A percentile compares a stretch with the other conserved stretches of the same genome.
Conservation (phyloP, 2,888 invertebrate species). For the Malacosoma neustria region DNA sequence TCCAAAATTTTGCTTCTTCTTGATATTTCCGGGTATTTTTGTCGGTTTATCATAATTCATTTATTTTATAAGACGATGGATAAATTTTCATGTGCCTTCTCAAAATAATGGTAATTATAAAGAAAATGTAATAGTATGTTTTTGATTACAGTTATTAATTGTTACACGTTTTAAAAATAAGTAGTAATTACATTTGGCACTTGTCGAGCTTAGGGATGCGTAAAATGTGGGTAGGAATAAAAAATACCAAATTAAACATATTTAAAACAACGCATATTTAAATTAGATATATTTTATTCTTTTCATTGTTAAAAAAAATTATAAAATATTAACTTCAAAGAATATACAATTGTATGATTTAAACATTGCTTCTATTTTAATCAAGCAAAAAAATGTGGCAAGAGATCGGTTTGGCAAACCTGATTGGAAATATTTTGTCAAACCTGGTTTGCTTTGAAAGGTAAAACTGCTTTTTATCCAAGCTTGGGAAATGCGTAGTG, state of each 20-base stretch:
- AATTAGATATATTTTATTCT: no score
- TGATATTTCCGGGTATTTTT: conserved; percentile 8
- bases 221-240: conserved; percentile 3
- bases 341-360: not conserved
- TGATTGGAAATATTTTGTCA: no score
- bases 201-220: conserved; percentile 23
- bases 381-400: no score
- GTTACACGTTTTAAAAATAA: conserved; percentile 51
- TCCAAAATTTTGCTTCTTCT: conserved; percentile 20
- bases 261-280: not conserved
- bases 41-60: conserved; percentile 41
- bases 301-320: not conserved
- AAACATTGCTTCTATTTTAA: no score
- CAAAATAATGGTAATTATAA: conserved; percentile 35
- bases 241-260: not conserved
- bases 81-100: conserved; percentile 72
- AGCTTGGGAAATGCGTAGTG: no score
- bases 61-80: conserved; percentile 48
- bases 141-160: conserved; percentile 57
- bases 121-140: conserved; percentile 50
- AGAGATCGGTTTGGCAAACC: no score
- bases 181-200: conserved; percentile 51
- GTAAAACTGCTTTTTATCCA: no score
- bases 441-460: no score
- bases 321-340: not conserved